Evolutionary conservation across 2,797 vertebrate genomes (phyloP).

Genomic region (Kryptolebias ocellatus): DNA sequence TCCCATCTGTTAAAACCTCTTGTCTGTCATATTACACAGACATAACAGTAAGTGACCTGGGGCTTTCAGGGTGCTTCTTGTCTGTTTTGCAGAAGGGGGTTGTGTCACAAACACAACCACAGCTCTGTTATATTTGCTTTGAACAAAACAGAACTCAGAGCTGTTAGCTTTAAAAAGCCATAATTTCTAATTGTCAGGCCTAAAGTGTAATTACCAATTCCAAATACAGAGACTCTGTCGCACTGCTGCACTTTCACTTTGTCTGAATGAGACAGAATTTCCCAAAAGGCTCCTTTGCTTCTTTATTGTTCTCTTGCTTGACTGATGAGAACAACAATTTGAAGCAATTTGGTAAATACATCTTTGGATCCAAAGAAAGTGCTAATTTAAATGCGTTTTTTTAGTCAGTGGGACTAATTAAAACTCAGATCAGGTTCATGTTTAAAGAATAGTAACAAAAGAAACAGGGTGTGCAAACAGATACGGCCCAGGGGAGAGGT

Average conservation of each 20-base stretch:
- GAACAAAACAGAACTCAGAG: background rate
- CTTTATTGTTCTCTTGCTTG: background rate
- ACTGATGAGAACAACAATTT: constrained; percentile 1
- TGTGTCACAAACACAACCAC: too few species aligned
- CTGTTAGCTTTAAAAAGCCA: background rate
- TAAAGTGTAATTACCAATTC: background rate
- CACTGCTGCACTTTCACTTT: background rate
- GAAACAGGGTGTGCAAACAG: background rate
- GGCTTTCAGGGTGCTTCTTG: background rate
- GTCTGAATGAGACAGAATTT: background rate
- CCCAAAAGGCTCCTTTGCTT: background rate
- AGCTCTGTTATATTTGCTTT: too few species aligned
- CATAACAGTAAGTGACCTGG: background rate
- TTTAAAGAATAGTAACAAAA: background rate
- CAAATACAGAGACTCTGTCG: background rate
- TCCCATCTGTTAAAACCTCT: too few species aligned
- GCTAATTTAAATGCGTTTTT: background rate
- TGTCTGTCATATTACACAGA: background rate
- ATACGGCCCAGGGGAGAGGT: background rate
- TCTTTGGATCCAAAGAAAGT: background rate
- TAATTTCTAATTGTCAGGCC: background rate
- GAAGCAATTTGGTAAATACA: background rate
- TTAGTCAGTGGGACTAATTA: background rate
- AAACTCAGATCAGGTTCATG: background rate
- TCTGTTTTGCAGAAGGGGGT: too few species aligned